Conservation (phyloP, 2,888 invertebrate genomes). For the Incurvaria masculella region DNA sequence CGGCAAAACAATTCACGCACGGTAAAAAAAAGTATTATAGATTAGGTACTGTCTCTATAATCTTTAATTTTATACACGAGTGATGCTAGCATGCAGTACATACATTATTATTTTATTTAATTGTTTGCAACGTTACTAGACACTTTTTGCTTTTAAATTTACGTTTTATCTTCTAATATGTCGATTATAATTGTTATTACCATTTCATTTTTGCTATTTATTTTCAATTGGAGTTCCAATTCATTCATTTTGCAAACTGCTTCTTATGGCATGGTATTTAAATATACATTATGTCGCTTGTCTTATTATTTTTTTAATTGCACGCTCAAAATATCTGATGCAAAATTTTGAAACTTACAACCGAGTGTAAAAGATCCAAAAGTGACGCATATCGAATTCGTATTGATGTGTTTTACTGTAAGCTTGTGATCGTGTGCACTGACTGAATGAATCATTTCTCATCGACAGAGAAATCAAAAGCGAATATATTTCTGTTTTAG, state of each 20-base stretch:
- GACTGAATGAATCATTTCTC: too few relatives aligned
- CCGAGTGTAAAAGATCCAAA: too few relatives aligned
- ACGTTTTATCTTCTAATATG: too few relatives aligned
- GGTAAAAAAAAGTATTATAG: constrained; percentile 73
- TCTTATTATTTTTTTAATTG: too few relatives aligned
- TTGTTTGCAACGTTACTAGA: background rate
- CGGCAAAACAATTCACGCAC: constrained; percentile 83
- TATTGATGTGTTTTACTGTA: too few relatives aligned
- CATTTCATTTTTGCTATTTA: constrained; percentile 17
- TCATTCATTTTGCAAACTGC: constrained; percentile 22
- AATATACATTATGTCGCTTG: too few relatives aligned
- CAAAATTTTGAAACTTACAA: too few relatives aligned
- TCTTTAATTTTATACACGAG: constrained; percentile 47
- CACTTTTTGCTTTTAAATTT: background rate
- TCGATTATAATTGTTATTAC: too few relatives aligned
- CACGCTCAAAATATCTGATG: too few relatives aligned
- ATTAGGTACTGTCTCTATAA: constrained; percentile 56
- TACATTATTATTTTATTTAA: background rate
- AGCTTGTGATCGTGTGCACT: too few relatives aligned
- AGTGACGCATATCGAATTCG: too few relatives aligned
- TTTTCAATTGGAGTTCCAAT: constrained; percentile 32
- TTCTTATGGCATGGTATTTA: constrained; percentile 15
- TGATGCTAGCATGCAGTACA: constrained; percentile 51
- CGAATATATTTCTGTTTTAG: constrained; percentile 46
- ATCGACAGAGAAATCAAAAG: too few relatives aligned